Base-by-base conservation (phyloP, 2,797 vertebrate species). In the Triplophysa bombifrons region DNA sequence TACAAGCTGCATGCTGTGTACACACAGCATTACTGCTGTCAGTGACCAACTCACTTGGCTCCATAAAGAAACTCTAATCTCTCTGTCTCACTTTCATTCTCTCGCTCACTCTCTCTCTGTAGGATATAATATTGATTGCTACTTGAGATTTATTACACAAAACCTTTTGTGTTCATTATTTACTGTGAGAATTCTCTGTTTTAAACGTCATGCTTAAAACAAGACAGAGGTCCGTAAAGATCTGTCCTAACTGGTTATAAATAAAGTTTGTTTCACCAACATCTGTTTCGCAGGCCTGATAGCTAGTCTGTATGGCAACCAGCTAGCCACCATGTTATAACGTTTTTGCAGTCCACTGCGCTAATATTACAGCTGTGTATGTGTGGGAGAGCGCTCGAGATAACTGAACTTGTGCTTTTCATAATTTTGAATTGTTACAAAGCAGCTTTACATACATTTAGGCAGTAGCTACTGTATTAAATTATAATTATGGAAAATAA, bases 1-100 rank as follows among this genome's bases (percentile, higher is more conserved):
- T 74, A 56, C 74, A 80, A 85, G 87, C 85, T 85, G 84, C 89
- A 85, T 17, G 74, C 81, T 84, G 82, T 63, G 81, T 58, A 44
- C 53, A 73, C 71, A 78, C 76, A 83, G 81, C 64, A 80, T 65
- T 82, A 69, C 71, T 63, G 46, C 80, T 82, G 83, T 81, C 78
- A 84, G 51, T 81, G 76, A 76, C 69, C 58, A 72, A 53, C 64
- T 72, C 74, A 65, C 55, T 72, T 30, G 64, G 73, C 63, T 72
- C 20, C 60, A 69, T 46, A 30, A 30, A 46, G 44, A 46, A 60
- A 50, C 30, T 34, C 10, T 27, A 27, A 55, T 69, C 55, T 48
- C 66, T 60, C 66, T 60, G 25, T 38, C 34, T 51, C 53, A 50
- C 53, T 4, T 22, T 69, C 9, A 25, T 12, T 82, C 50, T 68